Evolutionary conservation across 1,140 invertebrate species (phyloP).

Genomic region (Procambarus virginalis): DNA sequence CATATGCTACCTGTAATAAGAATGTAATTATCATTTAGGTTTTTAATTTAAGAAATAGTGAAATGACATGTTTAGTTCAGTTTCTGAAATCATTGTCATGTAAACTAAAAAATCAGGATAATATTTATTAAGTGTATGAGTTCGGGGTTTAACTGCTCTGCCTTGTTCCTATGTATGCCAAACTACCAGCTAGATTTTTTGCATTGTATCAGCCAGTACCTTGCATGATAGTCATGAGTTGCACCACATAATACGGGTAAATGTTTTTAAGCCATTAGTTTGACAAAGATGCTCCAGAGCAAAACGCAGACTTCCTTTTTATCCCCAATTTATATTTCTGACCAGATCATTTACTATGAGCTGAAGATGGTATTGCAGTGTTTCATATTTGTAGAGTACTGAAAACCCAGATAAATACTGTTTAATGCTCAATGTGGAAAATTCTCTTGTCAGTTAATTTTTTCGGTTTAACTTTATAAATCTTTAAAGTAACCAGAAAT

Average conservation of each 20-base stretch:
- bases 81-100: constrained; percentile 6
- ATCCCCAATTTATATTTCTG: constrained; percentile 2
- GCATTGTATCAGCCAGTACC: constrained; percentile 52
- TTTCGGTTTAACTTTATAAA: background rate
- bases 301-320: constrained; percentile 17
- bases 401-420: background rate
- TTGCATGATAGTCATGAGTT: constrained; percentile 50
- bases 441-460: background rate
- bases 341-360: constrained; percentile 19
- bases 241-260: constrained; percentile 40
- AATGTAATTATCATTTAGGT: background rate
- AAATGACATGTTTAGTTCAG: constrained; percentile 8
- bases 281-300: constrained; percentile 33
- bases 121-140: constrained; percentile 24
- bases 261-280: constrained; percentile 40
- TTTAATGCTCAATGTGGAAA: background rate
- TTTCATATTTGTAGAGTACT: background rate
- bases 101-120: constrained; percentile 20
- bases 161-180: constrained; percentile 48
- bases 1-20: background rate
- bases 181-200: constrained; percentile 45
- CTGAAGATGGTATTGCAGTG: constrained; percentile 10
- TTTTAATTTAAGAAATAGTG: background rate
- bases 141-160: constrained; percentile 36
- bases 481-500: background rate